phyloP scores from a whole-genome alignment of 1,140 invertebrate genomes.

The Halyomorpha halys region DNA sequence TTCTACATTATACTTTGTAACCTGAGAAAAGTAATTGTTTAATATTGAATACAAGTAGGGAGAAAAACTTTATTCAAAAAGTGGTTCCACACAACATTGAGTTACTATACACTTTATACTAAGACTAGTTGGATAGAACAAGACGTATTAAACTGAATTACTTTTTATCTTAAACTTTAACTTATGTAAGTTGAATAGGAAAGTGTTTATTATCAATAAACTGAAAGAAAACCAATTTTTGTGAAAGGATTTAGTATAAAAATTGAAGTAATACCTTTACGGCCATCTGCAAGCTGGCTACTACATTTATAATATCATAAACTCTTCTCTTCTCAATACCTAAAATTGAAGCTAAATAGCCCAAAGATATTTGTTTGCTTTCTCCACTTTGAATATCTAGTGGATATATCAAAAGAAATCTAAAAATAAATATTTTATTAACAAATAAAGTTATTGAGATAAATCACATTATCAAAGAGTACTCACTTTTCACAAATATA shows the following conservation, averaged over 20 bases:
- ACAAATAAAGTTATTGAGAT: neutral
- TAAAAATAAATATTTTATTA: neutral
- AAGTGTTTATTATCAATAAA: neutral
- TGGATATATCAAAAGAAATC: constrained; percentile 35
- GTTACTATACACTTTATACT: no score
- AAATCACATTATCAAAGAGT: neutral
- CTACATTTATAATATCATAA: constrained; percentile 67
- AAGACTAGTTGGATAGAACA: no score
- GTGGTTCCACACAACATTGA: no score
- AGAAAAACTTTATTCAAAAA: no score
- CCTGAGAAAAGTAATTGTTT: no score
- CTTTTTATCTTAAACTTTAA: no score
- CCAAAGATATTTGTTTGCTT: constrained; percentile 42
- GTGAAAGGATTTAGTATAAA: neutral
- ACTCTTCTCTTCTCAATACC: constrained; percentile 56
- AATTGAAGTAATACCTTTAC: constrained; percentile 35
- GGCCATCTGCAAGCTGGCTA: constrained; percentile 60
- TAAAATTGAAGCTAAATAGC: constrained; percentile 42
- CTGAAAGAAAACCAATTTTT: neutral
- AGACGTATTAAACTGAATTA: no score
- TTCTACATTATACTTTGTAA: no score
- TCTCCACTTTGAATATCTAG: constrained; percentile 35
- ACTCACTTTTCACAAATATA: constrained; percentile 47
- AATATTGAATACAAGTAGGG: no score
- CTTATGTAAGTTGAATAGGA: neutral